These are phyloP conservation scores for Antheraea mylitta DNA, from an alignment of 1,140 invertebrate genomes.

Conservation along the genomic window DNA sequence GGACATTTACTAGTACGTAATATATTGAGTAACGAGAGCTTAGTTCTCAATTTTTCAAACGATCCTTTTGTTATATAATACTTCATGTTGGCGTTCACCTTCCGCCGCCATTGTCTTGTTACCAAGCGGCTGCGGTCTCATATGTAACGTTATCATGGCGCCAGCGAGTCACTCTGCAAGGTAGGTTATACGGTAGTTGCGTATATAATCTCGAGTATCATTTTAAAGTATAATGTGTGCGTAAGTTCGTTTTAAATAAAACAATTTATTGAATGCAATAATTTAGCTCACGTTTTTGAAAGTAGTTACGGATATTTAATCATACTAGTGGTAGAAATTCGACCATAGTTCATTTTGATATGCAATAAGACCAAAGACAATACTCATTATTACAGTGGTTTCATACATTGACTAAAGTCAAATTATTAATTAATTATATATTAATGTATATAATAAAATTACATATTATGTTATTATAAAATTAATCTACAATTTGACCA, in stretches of 20 bases:
- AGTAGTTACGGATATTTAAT: no score
- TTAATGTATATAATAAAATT: no score
- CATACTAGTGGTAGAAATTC: no score
- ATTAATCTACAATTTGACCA: no score
- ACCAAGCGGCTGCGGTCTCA: conserved; percentile 6
- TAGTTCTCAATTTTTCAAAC: not conserved
- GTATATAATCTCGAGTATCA: not conserved
- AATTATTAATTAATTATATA: no score
- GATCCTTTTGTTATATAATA: not conserved
- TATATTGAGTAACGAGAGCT: not conserved
- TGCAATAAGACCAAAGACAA: no score
- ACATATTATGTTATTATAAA: no score
- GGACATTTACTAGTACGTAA: not conserved
- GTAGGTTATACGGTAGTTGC: not conserved
- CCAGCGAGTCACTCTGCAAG: conserved; percentile 1
- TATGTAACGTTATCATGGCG: conserved; percentile 10
- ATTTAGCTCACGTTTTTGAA: no score
- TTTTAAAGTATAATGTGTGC: not conserved
- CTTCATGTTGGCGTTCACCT: not conserved
- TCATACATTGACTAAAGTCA: no score
- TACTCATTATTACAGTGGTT: no score
- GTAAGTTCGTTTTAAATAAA: not conserved
- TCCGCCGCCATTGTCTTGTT: conserved; percentile 3
- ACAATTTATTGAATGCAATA: not conserved
- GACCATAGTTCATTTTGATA: no score